phyloP scores from a whole-genome alignment of 1,140 invertebrate genomes.

The Neuroterus valhalla region DNA sequence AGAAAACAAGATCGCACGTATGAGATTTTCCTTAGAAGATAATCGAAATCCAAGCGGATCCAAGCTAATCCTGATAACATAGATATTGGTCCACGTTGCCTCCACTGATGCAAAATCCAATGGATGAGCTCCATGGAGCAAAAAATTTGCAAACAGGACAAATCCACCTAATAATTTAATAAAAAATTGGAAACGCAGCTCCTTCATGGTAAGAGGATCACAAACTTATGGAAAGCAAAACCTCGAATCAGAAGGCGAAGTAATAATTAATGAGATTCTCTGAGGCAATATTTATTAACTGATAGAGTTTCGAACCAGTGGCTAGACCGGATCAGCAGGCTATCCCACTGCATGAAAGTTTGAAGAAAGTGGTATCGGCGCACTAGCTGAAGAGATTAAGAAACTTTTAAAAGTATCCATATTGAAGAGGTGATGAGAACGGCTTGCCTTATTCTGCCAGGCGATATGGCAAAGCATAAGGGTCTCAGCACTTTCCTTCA shows the following conservation, averaged over 20 bases:
- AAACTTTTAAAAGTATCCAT: constrained; percentile 21
- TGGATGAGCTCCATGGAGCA: too few species aligned
- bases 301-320: neutral
- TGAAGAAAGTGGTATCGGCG: constrained; percentile 18
- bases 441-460: neutral
- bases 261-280: neutral
- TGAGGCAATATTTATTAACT: neutral
- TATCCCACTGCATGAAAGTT: constrained; percentile 5
- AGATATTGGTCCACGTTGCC: too few species aligned
- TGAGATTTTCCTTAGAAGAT: too few species aligned
- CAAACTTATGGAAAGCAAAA: neutral
- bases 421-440: constrained; percentile 4
- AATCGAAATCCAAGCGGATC: too few species aligned
- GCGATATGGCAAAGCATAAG: neutral
- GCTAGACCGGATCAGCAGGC: neutral
- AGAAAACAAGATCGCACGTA: too few species aligned
- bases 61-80: too few species aligned
- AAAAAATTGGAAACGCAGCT: too few species aligned
- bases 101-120: too few species aligned
- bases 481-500: constrained; percentile 20
- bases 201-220: too few species aligned
- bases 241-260: neutral
- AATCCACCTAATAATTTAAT: too few species aligned
- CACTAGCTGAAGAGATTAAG: constrained; percentile 7
- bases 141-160: too few species aligned